Percentiles rank a stretch among this genome's conserved stretches.
phyloP scores from a whole-genome alignment of 2,797 vertebrate species.

The Geotrypetes seraphini region DNA sequence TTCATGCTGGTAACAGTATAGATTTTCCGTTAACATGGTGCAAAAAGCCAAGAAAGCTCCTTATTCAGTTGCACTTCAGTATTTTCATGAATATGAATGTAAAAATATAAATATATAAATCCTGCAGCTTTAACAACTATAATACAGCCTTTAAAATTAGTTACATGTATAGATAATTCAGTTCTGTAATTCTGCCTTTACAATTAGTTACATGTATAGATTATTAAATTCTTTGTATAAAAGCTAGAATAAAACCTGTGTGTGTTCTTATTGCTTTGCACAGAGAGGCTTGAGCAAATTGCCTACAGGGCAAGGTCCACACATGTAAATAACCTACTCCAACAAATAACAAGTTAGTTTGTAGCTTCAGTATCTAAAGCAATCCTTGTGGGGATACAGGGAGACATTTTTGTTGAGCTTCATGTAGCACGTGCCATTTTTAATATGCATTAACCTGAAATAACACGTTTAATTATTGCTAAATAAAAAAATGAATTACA shows the following conservation, averaged over 20 bases:
- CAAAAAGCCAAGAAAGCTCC: slow-evolving; percentile 33
- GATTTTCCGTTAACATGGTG: slow-evolving; percentile 9
- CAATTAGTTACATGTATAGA: slow-evolving; percentile 72
- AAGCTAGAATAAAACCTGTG: slow-evolving; percentile 58
- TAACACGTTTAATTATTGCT: too few relatives aligned
- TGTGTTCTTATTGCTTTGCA: slow-evolving; percentile 58
- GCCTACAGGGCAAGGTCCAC: too few relatives aligned
- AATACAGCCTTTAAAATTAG: slow-evolving; percentile 73
- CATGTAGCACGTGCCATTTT: too few relatives aligned
- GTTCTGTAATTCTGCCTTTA: slow-evolving; percentile 77
- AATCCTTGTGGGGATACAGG: too few relatives aligned
- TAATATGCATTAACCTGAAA: too few relatives aligned
- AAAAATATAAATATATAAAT: slow-evolving; percentile 73
- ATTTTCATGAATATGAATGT: slow-evolving; percentile 72
- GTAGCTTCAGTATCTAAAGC: too few relatives aligned
- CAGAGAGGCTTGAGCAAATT: too few relatives aligned
- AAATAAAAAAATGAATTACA: too few relatives aligned
- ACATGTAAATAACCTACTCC: too few relatives aligned
- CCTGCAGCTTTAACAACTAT: slow-evolving; percentile 77
- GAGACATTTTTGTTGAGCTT: too few relatives aligned
- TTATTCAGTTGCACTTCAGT: slow-evolving; percentile 51
- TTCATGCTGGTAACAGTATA: slow-evolving; percentile 18
- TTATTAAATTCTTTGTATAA: slow-evolving; percentile 78
- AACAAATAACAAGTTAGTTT: too few relatives aligned
- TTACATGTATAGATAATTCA: slow-evolving; percentile 78